A percentile compares a stretch with the other conserved stretches of the same genome.
These are phyloP conservation scores for Phylloscopus trochilus DNA, from an alignment of 2,113 vertebrate genomes.

Conservation along the genomic window DNA sequence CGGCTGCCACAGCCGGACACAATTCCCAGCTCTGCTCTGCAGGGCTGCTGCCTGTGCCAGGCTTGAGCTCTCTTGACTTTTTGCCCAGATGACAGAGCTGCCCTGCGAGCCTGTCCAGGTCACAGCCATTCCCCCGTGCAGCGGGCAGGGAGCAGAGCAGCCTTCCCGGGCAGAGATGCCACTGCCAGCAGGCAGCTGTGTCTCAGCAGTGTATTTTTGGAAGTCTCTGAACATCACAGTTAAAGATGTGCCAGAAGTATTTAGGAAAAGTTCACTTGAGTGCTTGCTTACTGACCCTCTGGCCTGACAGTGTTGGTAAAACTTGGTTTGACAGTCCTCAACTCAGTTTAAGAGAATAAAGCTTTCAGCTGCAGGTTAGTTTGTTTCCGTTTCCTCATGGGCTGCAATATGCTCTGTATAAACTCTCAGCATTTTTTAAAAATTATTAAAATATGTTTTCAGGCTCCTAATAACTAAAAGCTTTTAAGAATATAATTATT, in stretches of 20 bases:
- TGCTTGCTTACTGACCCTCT: background rate
- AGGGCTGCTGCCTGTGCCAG: background rate
- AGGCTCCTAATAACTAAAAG: background rate
- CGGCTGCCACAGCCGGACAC: rapidly evolving
- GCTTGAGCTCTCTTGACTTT: background rate
- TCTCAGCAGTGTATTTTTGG: background rate
- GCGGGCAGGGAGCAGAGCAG: background rate
- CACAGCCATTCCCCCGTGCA: rapidly evolving
- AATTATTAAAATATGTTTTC: background rate
- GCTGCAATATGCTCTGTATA: background rate
- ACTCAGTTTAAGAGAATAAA: background rate
- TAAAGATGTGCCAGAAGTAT: conserved; percentile 1
- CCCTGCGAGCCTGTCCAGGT: background rate
- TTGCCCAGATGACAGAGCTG: conserved; percentile 1
- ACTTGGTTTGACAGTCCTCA: background rate
- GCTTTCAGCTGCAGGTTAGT: background rate
- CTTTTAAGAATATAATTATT: background rate
- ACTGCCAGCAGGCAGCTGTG: background rate
- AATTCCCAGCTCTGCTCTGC: background rate
- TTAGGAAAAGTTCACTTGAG: background rate
- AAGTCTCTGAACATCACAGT: conserved; percentile 15
- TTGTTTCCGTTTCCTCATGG: background rate
- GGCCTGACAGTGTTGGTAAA: background rate
- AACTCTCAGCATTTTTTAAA: background rate
- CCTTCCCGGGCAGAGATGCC: background rate